These are phyloP conservation scores for Drosophila planitibia DNA, from an alignment of 2,888 invertebrate species.

Conservation along the genomic window DNA sequence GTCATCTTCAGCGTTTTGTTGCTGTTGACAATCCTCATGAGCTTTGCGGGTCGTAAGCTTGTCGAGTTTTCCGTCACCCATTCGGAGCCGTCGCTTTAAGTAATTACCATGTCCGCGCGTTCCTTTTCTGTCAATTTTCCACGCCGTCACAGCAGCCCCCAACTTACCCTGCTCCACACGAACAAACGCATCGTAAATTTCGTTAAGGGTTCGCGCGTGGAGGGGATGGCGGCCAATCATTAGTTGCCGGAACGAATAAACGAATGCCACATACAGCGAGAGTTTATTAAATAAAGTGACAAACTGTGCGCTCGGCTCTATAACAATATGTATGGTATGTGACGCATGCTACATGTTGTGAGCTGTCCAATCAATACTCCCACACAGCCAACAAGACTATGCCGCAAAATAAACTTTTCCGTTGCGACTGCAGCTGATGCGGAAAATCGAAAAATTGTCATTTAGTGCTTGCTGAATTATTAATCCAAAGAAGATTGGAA, in stretches of 20 bases:
- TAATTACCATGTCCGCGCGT: constrained; percentile 65
- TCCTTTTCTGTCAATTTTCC: constrained; percentile 26
- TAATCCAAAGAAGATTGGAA: background rate
- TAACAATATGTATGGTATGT: constrained; percentile 2
- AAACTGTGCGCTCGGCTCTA: constrained; percentile 21
- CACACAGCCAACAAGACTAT: constrained; percentile 4
- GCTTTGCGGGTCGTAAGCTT: constrained; percentile 39
- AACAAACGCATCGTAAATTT: constrained; percentile 41
- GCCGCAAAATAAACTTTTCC: background rate
- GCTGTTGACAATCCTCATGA: constrained; percentile 47
- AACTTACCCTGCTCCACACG: background rate
- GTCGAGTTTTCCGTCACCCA: constrained; percentile 44
- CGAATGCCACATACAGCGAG: constrained; percentile 46
- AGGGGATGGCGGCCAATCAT: constrained; percentile 30
- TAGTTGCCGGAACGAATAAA: constrained; percentile 15
- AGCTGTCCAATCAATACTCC: constrained; percentile 17
- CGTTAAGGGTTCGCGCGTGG: constrained; percentile 3
- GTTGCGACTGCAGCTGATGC: background rate
- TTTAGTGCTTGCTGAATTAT: background rate
- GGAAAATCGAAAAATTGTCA: background rate
- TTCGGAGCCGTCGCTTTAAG: constrained; percentile 62
- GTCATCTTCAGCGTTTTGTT: constrained; percentile 54
- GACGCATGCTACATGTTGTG: constrained; percentile 23
- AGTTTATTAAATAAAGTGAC: constrained; percentile 59
- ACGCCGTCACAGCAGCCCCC: constrained; percentile 33